Base-by-base conservation (phyloP, 2,888 invertebrate genomes). In the Clepsis dumicolana region DNA sequence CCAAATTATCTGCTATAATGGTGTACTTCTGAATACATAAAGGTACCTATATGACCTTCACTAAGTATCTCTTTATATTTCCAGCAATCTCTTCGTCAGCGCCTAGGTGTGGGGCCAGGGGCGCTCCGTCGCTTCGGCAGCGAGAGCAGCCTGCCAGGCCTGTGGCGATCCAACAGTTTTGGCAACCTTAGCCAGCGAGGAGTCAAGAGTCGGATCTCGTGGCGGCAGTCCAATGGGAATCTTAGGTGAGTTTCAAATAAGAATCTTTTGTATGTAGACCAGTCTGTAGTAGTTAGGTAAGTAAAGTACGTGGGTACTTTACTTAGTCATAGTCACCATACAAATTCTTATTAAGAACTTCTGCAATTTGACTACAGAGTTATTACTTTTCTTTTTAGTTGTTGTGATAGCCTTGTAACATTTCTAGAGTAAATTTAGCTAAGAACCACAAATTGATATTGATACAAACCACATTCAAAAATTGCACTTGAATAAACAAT, bases 211-310 rank as follows among this genome's bases (percentile, higher is more conserved):
- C 80, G 84, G 65, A 72, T 80, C 0, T 67, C 70, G 0, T 88
- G 89, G 89, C 80, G 82, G 61, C 82, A 83, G 35, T 81, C 83
- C 12, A 88, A 88, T 72, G 84, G 83, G 5, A 87, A 89, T 70
- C 74, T 90, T 3, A 87, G 83, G 90, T 89, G 8, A 27, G 61
- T 8, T 32, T 32, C n/a, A n/a, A n/a, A n/a, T n/a, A n/a, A n/a
- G n/a, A n/a, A n/a, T n/a, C n/a, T n/a, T n/a, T n/a, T n/a, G n/a
- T n/a, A n/a, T n/a, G n/a, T n/a, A n/a, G n/a, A n/a, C n/a, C n/a
- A n/a, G n/a, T n/a, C n/a, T n/a, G n/a, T n/a, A n/a, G n/a, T n/a
- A n/a, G n/a, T n/a, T n/a, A n/a, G n/a, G n/a, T n/a, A n/a, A n/a
- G n/a, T n/a, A n/a, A n/a, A n/a, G n/a, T n/a, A n/a, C n/a, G n/a